Evolutionary conservation across 2,888 invertebrate species (phyloP), one percentile per base, ranked within the genome.

Genomic region (Drosophila emarginata): DNA sequence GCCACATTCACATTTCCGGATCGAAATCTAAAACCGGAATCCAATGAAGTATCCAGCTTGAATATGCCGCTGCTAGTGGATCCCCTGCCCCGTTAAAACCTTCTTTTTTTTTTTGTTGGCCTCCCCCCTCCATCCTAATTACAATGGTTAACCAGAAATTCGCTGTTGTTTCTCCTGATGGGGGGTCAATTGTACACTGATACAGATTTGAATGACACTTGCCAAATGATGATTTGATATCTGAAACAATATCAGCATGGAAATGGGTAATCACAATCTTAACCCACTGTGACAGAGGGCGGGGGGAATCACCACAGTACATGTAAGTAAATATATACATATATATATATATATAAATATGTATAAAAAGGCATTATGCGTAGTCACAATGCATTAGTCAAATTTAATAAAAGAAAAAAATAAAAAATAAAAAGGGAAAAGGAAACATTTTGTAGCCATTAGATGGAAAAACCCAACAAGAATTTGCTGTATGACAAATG

Each of bases 361-460:
- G 6, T n/a, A 57, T 57, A 26, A 69, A 74, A 63, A 59, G 63
- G 70, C 80, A 80, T 80, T 79, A 77, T 77, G 70, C 72, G 64
- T 66, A 67, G 82, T 68, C 65, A 79, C 74, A 82, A 79, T 77
- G 82, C 80, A 85, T 80, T 85, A 85, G 80, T 77, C 66, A 74
- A 85, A 74, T 77, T 79, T 76, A 76, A 76, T 82, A 79, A 80
- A 79, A 74, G 79, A 74, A 56, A 53, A 14, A 18, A 26, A 11
- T 39, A 53, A 37, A 37, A 23, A 37, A 61, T 11, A 54, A 26
- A 54, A 12, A 11, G 9, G 32, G 32, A 9, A 1, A 32, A 32
- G 28, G 28, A 28, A 32, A 32, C 32, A 32, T 32, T 39, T 26
- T 39, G 11, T 23, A 23, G 26, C 39, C 39, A 59, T 39, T 59